Evolutionary conservation across 2,888 invertebrate genomes (phyloP), one percentile per base, ranked within the genome.

Genomic region (Nesidiocoris tenuis): DNA sequence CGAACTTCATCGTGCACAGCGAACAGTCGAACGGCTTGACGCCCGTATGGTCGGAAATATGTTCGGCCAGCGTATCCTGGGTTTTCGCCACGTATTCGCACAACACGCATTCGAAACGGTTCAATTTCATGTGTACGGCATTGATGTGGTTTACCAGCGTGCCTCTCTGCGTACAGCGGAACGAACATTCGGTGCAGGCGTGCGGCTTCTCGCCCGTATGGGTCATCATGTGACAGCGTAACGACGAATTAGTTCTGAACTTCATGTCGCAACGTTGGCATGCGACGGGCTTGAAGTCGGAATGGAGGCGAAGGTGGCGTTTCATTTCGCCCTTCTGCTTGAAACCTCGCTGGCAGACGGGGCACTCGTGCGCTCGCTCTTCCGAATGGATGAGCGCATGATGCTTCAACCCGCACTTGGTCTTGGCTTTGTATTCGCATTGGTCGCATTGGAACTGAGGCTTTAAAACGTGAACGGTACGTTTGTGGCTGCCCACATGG

Each of bases 171-270:
- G 21, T 18, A 22, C 21, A 64, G 2, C 54, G 25, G 1, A 24
- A 23, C 1, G 24, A 63, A 39, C 74, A 74, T 2, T 2, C 9
- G 1, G 25, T 1, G 18, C 74, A 74, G 17, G 63, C 55, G 66
- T 54, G 64, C 16, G 74, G 65, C 22, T 55, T 74, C 17, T 74
- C 74, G 5, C 56, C 55, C 24, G 74, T 74, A 24, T 74, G 74
- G 3, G 74, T 74, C 18, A 74, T 25, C 7, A 39, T 21, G 21
- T 74, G 74, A 61, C 12, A 16, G 61, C 17, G 61, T 12, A 61
- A 9, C 7, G 17, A 17, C 61, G 17, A 16, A 18, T 61, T 9
- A 17, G 61, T 61, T 9, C 61, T 12, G 9, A 61, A 18, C 9
- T 61, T 61, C 61, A 61, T 61, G 61, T 61, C 61, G 17, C 61